phyloP scores from a whole-genome alignment of 1,140 invertebrate species.

The Mactra quadrangularis region DNA sequence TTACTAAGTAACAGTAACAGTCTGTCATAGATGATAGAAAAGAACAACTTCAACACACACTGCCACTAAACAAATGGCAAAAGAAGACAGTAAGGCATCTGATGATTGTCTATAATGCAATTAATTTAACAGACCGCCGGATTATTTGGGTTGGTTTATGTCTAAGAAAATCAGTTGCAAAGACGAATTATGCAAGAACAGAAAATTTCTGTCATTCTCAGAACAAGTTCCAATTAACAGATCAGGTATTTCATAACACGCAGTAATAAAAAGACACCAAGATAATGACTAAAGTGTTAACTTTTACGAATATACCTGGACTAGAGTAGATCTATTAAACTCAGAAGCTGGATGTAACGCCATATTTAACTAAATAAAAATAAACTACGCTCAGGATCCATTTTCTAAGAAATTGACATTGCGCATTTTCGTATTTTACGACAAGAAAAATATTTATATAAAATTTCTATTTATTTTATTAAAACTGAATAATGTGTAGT shows the following conservation, averaged over 20 bases:
- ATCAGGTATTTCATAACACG: background rate
- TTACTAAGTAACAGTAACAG: too few relatives aligned
- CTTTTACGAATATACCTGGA: constrained; percentile 26
- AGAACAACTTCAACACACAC: too few relatives aligned
- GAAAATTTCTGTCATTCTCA: background rate
- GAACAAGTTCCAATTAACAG: background rate
- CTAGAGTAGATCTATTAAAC: constrained; percentile 46
- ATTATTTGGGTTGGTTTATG: too few relatives aligned
- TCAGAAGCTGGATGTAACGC: constrained; percentile 59
- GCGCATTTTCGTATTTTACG: constrained; percentile 18
- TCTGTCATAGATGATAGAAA: too few relatives aligned
- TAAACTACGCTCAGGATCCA: constrained; percentile 32
- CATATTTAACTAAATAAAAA: constrained; percentile 57
- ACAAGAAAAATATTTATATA: too few relatives aligned
- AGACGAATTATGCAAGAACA: background rate
- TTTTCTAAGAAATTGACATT: constrained; percentile 26
- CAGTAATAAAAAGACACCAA: background rate
- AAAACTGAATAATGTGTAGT: too few relatives aligned
- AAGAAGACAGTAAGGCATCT: too few relatives aligned
- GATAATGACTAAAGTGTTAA: background rate
- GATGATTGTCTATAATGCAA: too few relatives aligned
- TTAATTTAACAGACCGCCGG: too few relatives aligned
- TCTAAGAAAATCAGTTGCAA: background rate
- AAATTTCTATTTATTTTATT: too few relatives aligned
- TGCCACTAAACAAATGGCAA: too few relatives aligned